Base-by-base conservation (phyloP, 2,888 invertebrate species). In the Fragum fragum region DNA sequence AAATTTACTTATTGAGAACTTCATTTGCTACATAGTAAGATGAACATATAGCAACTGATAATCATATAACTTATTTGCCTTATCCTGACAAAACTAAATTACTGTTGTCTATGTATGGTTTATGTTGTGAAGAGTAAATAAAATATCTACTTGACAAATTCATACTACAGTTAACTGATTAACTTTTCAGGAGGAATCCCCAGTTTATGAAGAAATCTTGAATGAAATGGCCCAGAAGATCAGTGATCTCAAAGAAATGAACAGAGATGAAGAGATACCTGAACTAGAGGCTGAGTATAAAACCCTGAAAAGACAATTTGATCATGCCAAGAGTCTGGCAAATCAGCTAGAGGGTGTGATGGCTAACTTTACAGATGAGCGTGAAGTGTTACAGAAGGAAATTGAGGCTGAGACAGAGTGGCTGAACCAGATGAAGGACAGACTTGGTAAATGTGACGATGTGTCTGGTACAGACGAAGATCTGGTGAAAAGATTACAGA, bases 161-260 rank as follows among this genome's bases (percentile, higher is more conserved):
- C n/a, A n/a, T n/a, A n/a, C n/a, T n/a, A n/a, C n/a, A n/a, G n/a
- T n/a, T n/a, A n/a, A n/a, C n/a, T n/a, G n/a, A n/a, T 47, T 36
- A 26, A 70, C 5, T 14, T 42, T 66, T 21, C 87, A 94, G 94
- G 92, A 97, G 90, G 98, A 98, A 94, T 94, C 98, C 39, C 97
- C 98, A 0, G 96, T 97, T 0, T 97, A 97, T 92, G 95, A 96
- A 80, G 96, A 97, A 74, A 95, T 98, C 2, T 97, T 97, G 90
- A 96, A 97, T 88, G 97, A 97, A 81, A 96, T 99, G 74, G 95
- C 96, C 53, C 96, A 96, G 11, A 98, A 98, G 95, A 96, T 97
- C 28, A 96, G 96, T 76, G 98, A 98, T 91, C 95, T 99, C 47
- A 95, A 96, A 0, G 97, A 97, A 92, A 95, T 97, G 74, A 97